Conservation (phyloP, 2,113 vertebrate genomes). For the Brienomyrus brachyistius region DNA sequence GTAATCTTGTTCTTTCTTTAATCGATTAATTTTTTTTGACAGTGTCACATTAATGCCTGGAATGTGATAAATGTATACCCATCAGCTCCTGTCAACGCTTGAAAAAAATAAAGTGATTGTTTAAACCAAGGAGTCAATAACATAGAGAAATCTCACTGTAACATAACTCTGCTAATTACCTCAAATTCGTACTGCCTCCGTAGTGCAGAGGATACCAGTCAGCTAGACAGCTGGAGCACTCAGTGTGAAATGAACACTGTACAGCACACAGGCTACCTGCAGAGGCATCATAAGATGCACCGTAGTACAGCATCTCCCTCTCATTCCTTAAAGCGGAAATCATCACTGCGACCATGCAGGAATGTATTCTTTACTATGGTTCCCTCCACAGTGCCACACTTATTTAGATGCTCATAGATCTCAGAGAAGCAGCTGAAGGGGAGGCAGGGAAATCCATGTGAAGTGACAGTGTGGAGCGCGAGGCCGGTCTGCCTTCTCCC, state of each 20-base stretch:
- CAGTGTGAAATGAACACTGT: not conserved
- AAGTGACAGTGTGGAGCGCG: not conserved
- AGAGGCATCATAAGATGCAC: not conserved
- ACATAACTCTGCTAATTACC: constrained; percentile 31
- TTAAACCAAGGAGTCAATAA: constrained; percentile 4
- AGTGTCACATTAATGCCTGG: not conserved
- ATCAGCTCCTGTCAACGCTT: not conserved
- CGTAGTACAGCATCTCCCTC: not conserved
- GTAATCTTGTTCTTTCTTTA: not conserved
- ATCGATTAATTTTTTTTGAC: not conserved
- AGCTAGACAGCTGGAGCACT: constrained; percentile 20
- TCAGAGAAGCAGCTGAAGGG: not conserved
- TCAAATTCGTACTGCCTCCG: constrained; percentile 2
- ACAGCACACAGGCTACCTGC: not conserved
- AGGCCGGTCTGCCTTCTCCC: not conserved
- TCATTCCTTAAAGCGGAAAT: not conserved
- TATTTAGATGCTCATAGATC: not conserved
- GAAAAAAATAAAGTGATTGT: not conserved
- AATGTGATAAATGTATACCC: not conserved
- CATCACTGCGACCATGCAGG: not conserved
- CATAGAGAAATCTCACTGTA: constrained; percentile 25
- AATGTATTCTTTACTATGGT: not conserved
- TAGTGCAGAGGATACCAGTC: not conserved
- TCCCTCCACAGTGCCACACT: not conserved
- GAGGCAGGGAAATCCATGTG: not conserved